phyloP scores from a whole-genome alignment of 2,797 vertebrate species.

The Sebastes wilsoni region DNA sequence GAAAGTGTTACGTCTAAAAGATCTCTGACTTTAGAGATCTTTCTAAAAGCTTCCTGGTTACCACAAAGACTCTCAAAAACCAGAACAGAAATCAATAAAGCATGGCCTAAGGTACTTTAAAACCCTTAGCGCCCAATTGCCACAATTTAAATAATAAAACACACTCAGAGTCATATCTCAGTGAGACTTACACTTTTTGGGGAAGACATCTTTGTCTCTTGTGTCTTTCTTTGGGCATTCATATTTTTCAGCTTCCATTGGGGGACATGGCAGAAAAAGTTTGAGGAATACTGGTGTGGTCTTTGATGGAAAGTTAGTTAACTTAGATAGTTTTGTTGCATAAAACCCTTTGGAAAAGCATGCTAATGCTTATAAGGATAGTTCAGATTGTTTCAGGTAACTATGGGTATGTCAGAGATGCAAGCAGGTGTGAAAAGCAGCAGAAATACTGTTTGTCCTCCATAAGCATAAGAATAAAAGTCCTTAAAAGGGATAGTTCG shows the following conservation, averaged over 20 bases:
- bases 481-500: background rate
- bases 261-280: background rate
- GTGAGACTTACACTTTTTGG: background rate
- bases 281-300: background rate
- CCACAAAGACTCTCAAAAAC: background rate
- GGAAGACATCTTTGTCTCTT: background rate
- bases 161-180: background rate
- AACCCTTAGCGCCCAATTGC: background rate
- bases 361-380: no score
- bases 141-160: background rate
- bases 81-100: background rate
- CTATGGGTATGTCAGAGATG: background rate
- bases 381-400: background rate
- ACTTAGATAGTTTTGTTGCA: background rate
- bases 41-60: background rate
- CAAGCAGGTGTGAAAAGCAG: background rate
- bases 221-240: background rate
- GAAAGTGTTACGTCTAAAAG: background rate
- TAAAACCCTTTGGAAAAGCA: background rate
- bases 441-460: background rate
- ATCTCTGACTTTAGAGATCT: background rate
- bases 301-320: background rate
- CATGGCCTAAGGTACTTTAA: background rate
- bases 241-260: background rate
- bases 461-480: background rate